Evolutionary conservation across 2,113 vertebrate genomes (phyloP).

Genomic region (Scortum barcoo): DNA sequence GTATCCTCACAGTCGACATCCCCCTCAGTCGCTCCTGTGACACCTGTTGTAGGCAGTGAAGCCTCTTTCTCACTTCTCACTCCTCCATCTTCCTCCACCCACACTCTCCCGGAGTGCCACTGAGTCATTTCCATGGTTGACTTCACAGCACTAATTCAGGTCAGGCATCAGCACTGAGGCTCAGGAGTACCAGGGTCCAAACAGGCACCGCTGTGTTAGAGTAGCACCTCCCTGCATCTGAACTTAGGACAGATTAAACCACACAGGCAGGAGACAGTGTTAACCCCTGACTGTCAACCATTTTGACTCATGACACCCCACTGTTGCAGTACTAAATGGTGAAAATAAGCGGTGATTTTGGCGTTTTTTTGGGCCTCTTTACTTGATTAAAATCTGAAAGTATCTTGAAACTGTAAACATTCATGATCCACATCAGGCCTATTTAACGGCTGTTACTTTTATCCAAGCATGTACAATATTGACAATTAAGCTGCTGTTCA

Average conservation of each 20-base stretch:
- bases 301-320: not conserved
- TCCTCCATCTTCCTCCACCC: conserved; percentile 30
- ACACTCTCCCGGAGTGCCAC: conserved; percentile 10
- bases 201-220: conserved; percentile 49
- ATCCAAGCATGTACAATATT: not conserved
- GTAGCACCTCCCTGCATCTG: conserved; percentile 50
- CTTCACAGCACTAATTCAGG: conserved; percentile 71
- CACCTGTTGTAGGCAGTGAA: conserved; percentile 19
- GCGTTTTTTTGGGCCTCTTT: not conserved
- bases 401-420: not conserved
- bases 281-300: conserved; percentile 50
- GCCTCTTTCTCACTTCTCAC: conserved; percentile 3
- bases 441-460: not conserved
- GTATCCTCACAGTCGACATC: not conserved
- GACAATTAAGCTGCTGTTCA: not conserved
- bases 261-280: conserved; percentile 17
- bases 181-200: conserved; percentile 64
- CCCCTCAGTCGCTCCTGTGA: not conserved
- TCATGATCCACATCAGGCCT: not conserved
- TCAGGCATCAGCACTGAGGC: conserved; percentile 50
- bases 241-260: conserved; percentile 64
- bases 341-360: too few species aligned
- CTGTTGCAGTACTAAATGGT: not conserved
- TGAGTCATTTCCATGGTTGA: conserved; percentile 62
- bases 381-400: not conserved